Base-by-base conservation (phyloP, 1,140 invertebrate species). In the Heliconius eleuchia region DNA sequence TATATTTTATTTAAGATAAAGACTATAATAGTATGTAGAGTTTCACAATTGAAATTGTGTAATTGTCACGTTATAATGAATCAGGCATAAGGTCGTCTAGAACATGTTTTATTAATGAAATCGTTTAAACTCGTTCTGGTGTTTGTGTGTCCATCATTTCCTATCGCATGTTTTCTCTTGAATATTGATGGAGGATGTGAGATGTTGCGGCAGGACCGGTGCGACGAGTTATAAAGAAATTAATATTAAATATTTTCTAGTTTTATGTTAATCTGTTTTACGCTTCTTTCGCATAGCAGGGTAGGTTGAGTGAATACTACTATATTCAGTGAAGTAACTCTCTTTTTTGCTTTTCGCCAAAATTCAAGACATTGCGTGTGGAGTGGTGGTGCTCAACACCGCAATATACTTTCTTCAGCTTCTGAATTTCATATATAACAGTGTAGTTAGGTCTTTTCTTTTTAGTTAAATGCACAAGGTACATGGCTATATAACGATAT, bases 81-180 rank as follows among this genome's bases (percentile, higher is more conserved):
- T 77, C 73, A 81, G 85, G 23, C 23, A 85, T 57, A 78, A 88
- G 87, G 87, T 84, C 86, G 75, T 50, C 77, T 42, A 79, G 76
- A 70, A 72, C 82, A 46, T 79, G 81, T 86, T 85, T 83, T 83
- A 82, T 82, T 78, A 85, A 85, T 84, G 77, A 80, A 80, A 66
- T 27, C 60, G 60, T 13, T 66, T 78, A 82, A 74, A 80, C 80
- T 76, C 72, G 79, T 80, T 73, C 18, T 72, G 78, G 57, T 76
- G 70, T 71, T 73, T 57, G 30, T 76, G 74, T 78, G 71, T 72
- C 6, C 34, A 72, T 72, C 30, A 42, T 77, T 83, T 83, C 57
- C 82, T 81, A 84, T 79, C 42, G 19, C 39, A 30, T 50, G 71
- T 82, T 84, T 86, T 84, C 82, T 80, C 77, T 83, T 50, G 52